Evolutionary conservation across 2,797 vertebrate species (phyloP).

Genomic region (Clarias fuscus): DNA sequence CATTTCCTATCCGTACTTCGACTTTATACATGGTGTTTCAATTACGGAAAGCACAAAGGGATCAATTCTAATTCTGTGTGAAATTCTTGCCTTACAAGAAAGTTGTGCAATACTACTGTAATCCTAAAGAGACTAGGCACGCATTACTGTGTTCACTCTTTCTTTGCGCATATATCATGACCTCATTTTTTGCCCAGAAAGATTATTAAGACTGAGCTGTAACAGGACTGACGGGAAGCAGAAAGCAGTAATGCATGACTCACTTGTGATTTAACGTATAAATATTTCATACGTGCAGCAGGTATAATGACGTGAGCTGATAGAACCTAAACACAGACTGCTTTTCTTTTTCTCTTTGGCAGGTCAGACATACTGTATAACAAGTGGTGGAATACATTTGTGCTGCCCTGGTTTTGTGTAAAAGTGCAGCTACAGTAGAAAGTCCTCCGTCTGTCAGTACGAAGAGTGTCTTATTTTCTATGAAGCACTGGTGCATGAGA

Average conservation of each 20-base stretch:
- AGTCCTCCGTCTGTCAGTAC: neutral
- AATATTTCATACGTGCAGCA: slow-evolving; percentile 5
- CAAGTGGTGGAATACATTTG: neutral
- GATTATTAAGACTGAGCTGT: slow-evolving; percentile 1
- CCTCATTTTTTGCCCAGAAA: slow-evolving; percentile 36
- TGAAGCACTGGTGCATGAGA: neutral
- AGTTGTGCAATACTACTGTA: neutral
- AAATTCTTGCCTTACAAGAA: neutral
- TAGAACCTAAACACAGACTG: neutral
- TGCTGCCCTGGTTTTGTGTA: neutral
- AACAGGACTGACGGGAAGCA: slow-evolving; percentile 25
- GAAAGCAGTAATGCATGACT: slow-evolving; percentile 27
- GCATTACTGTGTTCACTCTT: slow-evolving; percentile 24
- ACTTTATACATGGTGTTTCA: no score
- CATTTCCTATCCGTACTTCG: neutral
- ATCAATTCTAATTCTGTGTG: neutral
- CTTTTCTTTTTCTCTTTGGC: neutral
- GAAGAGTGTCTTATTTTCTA: neutral
- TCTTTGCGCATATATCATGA: slow-evolving; percentile 26
- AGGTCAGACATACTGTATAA: neutral
- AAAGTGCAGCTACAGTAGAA: neutral
- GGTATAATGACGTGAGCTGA: neutral
- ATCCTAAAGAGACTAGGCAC: neutral
- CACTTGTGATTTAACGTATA: slow-evolving; percentile 12
- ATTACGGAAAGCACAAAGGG: neutral